A percentile compares a stretch with the other conserved stretches of the same genome.
Evolutionary conservation across 2,113 vertebrate genomes (phyloP).

Genomic region (Osmerus mordax): DNA sequence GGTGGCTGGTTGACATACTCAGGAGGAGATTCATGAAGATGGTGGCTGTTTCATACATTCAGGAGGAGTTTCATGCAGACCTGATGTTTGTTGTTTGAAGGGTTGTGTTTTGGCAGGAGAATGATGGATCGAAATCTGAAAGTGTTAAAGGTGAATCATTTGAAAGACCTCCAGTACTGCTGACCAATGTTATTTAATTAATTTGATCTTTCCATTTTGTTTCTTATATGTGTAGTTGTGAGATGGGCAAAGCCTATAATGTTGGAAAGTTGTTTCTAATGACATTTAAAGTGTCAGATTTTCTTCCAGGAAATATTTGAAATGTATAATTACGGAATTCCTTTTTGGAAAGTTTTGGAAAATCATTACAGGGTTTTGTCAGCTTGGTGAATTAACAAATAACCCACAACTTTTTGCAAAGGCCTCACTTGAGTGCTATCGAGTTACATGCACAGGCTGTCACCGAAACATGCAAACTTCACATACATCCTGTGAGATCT

Average conservation of each 20-base stretch:
- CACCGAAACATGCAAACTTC: conserved; percentile 60
- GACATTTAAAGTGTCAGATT: no score
- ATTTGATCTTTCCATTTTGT: neutral
- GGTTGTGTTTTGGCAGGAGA: neutral
- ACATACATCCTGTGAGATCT: conserved; percentile 61
- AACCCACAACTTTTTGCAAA: conserved; percentile 26
- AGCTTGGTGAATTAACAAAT: conserved; percentile 49
- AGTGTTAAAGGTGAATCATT: neutral
- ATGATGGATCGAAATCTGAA: neutral
- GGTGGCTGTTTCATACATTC: neutral
- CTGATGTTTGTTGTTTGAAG: neutral
- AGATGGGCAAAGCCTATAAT: no score
- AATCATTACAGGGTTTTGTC: conserved; percentile 58
- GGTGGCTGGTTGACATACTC: conserved; percentile 18
- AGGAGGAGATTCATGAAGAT: neutral
- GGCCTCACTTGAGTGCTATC: conserved; percentile 41
- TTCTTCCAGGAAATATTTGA: neutral
- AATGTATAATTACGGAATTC: conserved; percentile 10
- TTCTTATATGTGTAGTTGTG: neutral
- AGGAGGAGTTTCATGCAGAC: neutral
- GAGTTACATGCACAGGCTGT: conserved; percentile 57
- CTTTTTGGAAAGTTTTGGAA: conserved; percentile 35
- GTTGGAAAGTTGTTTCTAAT: conserved; percentile 5
- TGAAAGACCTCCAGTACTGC: no score
- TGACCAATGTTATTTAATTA: no score